Conservation (phyloP, 1,140 invertebrate genomes). For the Papilio machaon region DNA sequence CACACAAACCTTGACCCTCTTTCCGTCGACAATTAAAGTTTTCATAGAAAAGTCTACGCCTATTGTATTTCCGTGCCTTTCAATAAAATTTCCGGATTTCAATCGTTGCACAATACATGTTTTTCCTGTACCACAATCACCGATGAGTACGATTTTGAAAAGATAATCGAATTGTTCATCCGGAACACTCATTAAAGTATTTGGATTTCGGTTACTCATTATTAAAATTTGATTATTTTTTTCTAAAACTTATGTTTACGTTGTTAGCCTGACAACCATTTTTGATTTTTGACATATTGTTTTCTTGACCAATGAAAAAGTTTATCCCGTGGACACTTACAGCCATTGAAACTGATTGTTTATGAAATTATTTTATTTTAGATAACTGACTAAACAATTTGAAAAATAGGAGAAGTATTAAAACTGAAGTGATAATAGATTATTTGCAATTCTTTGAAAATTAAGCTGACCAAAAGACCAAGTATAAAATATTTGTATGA, state of each 20-base stretch:
- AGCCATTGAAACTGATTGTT: neutral
- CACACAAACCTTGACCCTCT: conserved; percentile 92
- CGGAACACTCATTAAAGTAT: conserved; percentile 82
- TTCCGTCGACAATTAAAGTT: conserved; percentile 95
- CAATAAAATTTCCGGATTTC: conserved; percentile 96
- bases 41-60: conserved; percentile 99
- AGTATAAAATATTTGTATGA: neutral
- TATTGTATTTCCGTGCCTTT: conserved; percentile 96
- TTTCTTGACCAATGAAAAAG: conserved; percentile 11
- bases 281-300: conserved; percentile 44
- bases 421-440: too few species aligned
- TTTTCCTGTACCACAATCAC: conserved; percentile 92
- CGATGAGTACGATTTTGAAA: conserved; percentile 93
- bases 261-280: conserved; percentile 62
- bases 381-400: neutral
- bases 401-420: neutral
- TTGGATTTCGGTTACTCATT: conserved; percentile 81
- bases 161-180: conserved; percentile 91
- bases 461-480: neutral
- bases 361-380: neutral
- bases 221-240: conserved; percentile 58
- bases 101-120: conserved; percentile 95
- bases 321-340: neutral
- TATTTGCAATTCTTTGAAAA: too few species aligned
- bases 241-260: conserved; percentile 65